Evolutionary conservation across 2,113 vertebrate species (phyloP).

Genomic region (Machaerirhynchus nigripectus): DNA sequence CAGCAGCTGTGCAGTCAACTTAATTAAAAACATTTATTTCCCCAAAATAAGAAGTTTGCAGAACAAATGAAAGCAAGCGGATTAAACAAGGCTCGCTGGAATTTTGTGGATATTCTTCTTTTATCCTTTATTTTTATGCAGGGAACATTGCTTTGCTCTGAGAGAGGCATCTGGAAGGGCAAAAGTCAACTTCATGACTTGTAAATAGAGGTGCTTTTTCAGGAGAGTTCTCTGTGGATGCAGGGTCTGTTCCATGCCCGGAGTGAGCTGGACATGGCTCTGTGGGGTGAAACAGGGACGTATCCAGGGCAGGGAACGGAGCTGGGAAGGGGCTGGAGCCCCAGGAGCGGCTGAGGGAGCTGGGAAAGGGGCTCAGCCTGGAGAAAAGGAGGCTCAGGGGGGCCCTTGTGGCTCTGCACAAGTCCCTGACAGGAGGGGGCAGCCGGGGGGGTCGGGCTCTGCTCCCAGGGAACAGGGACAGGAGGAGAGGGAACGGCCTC

Average conservation of each 20-base stretch:
- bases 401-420: background rate
- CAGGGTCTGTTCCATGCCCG: background rate
- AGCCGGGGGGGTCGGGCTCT: background rate
- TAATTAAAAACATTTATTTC: background rate
- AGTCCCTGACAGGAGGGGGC: background rate
- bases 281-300: background rate
- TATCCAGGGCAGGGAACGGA: background rate
- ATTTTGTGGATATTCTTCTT: background rate
- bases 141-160: background rate
- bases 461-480: background rate
- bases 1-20: background rate
- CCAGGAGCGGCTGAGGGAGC: background rate
- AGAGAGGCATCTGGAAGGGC: background rate
- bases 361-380: background rate
- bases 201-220: too few species aligned
- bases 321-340: background rate
- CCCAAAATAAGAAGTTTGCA: background rate
- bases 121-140: background rate
- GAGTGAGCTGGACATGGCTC: background rate
- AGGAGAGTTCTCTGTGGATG: rapidly evolving
- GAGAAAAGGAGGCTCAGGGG: background rate
- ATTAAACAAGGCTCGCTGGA: background rate
- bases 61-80: background rate
- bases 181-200: background rate
- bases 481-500: background rate